Conservation (phyloP, 2,888 invertebrate genomes). For the Stramonita haemastoma region DNA sequence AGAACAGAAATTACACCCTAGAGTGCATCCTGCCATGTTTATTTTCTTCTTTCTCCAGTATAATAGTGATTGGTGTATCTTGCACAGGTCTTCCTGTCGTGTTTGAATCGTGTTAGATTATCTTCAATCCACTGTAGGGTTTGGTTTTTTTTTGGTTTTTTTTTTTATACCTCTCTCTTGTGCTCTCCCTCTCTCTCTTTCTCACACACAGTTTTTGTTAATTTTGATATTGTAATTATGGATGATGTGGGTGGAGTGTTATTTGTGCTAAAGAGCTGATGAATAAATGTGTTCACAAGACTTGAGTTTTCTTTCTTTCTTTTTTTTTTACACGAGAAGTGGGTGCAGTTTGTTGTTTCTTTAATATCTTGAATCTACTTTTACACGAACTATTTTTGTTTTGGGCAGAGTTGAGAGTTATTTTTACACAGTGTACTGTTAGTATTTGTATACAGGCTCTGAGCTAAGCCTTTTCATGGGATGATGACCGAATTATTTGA, state of each 20-base stretch:
- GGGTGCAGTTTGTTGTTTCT: too few relatives aligned
- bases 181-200: too few relatives aligned
- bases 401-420: too few relatives aligned
- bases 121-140: background rate
- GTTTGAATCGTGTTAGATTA: background rate
- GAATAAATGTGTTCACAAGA: constrained; percentile 38
- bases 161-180: too few relatives aligned
- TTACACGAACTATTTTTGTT: too few relatives aligned
- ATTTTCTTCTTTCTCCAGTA: background rate
- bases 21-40: constrained; percentile 17
- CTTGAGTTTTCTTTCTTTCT: too few relatives aligned
- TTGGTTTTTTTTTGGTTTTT: background rate
- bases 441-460: too few relatives aligned
- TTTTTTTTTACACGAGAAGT: too few relatives aligned
- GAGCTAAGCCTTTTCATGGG: too few relatives aligned
- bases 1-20: background rate
- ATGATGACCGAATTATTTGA: too few relatives aligned
- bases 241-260: constrained; percentile 19
- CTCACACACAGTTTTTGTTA: constrained; percentile 3
- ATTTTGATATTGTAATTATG: constrained; percentile 34
- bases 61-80: background rate
- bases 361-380: too few relatives aligned
- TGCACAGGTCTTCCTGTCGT: background rate
- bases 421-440: too few relatives aligned
- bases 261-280: constrained; percentile 28